These are phyloP conservation scores for Drosophila sucinea DNA, from an alignment of 1,140 invertebrate species.

Conservation along the genomic window DNA sequence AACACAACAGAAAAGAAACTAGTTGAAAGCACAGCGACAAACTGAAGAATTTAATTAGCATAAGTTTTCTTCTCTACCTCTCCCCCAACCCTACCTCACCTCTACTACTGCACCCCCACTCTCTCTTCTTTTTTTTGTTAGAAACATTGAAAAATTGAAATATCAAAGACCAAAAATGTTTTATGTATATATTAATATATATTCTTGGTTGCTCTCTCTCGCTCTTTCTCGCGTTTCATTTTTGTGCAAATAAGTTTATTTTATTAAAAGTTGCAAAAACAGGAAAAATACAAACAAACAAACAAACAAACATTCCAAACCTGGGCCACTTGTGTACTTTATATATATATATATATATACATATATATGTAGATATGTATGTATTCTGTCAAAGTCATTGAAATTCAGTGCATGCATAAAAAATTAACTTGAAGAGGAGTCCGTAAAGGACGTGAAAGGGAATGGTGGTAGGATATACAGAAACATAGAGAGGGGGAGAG, in stretches of 20 bases:
- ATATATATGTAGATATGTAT: neutral
- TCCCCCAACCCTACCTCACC: neutral
- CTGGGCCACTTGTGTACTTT: constrained; percentile 47
- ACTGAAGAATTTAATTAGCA: constrained; percentile 63
- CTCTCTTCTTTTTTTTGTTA: neutral
- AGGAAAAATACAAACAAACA: constrained; percentile 35
- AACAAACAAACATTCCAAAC: constrained; percentile 21
- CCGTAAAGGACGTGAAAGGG: constrained; percentile 1
- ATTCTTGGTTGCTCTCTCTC: neutral
- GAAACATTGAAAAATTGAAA: constrained; percentile 42
- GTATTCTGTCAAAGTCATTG: constrained; percentile 58
- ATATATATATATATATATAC: neutral
- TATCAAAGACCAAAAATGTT: constrained; percentile 58
- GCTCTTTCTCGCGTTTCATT: constrained; percentile 10
- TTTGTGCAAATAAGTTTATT: constrained; percentile 65
- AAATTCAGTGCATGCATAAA: constrained; percentile 66
- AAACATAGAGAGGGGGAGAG: constrained; percentile 10
- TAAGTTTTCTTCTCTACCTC: constrained; percentile 38
- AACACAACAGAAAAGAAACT: constrained; percentile 21
- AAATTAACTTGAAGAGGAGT: constrained; percentile 48
- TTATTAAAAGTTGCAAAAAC: constrained; percentile 63
- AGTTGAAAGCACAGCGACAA: constrained; percentile 42
- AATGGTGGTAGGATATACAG: constrained; percentile 11
- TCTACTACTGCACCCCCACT: neutral
- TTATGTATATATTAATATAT: constrained; percentile 47